Evolutionary conservation across 2,797 vertebrate genomes (phyloP), one percentile per base, ranked within the genome.

Genomic region (Neostethus bicornis): DNA sequence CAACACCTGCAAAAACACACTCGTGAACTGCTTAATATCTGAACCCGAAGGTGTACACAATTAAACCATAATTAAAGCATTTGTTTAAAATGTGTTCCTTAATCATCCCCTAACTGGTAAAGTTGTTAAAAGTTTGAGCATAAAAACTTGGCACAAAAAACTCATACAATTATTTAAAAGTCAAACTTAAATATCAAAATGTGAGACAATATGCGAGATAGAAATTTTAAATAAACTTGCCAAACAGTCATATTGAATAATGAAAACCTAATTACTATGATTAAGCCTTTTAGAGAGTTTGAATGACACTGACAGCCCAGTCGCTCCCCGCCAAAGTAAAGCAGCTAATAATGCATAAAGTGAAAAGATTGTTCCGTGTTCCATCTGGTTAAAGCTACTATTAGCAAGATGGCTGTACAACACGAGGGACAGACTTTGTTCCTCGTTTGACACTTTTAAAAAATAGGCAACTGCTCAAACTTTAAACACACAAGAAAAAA

Each of bases 201-300:
- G 2, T 55, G 4, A 5, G 12, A 47, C n/a, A n/a, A 2, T 16
- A 35, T 52, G 10, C 7, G n/a, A n/a, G n/a, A n/a, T n/a, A 5
- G 17, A 41, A 58, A 60, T 16, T 47, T 26, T 8, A 37, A 24
- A 49, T 35, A 4, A 9, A 20, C 32, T 50, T 24, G 26, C 13
- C 14, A 14, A 39, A 41, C 38, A 58, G 48, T 28, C 49, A 61
- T 67, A 68, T 25, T 66, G 51, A 77, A 35, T 2, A 46, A 46
- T 77, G 80, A 75, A 69, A 65, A 42, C 44, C 69, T 84, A 87
- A 90, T 90, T 78, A 83, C 81, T 79, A 19, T 87, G 34, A 87
- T 90, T 53, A 85, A 81, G 66, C 28, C 70, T 31, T 24, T 45
- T 45, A 19, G 41, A 23, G 35, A 35, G 66, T 80, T 75, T 83